These are phyloP conservation scores for Globia sparganii DNA, from an alignment of 2,888 invertebrate species.

Conservation along the genomic window DNA sequence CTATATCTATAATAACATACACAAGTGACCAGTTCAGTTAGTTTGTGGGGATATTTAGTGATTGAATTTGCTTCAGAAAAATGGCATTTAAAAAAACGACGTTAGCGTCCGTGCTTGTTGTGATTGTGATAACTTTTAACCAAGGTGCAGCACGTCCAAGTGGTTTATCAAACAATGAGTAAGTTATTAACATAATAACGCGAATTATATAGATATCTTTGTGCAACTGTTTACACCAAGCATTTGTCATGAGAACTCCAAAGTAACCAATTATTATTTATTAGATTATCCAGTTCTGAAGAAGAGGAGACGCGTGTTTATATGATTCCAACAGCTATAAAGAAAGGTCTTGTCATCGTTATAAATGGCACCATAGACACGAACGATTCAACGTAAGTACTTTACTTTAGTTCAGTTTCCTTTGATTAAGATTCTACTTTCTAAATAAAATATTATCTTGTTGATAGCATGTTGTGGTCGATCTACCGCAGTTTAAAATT, in stretches of 20 bases:
- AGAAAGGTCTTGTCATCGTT: slow-evolving; percentile 37
- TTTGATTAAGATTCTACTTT: background rate
- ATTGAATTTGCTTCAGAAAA: slow-evolving; percentile 49
- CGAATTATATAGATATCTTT: slow-evolving; percentile 1
- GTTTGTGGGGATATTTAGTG: slow-evolving; percentile 51
- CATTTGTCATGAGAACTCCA: background rate
- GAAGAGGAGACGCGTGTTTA: slow-evolving; percentile 7
- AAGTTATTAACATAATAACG: slow-evolving; percentile 41
- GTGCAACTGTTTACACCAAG: background rate
- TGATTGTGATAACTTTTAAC: slow-evolving; percentile 67
- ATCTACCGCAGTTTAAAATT: slow-evolving; percentile 6
- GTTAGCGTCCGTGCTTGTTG: slow-evolving; percentile 62
- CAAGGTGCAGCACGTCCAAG: slow-evolving; percentile 69
- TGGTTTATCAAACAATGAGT: slow-evolving; percentile 51
- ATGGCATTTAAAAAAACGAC: slow-evolving; percentile 62
- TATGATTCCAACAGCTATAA: slow-evolving; percentile 58
- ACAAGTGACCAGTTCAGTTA: slow-evolving; percentile 56
- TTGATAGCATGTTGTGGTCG: background rate
- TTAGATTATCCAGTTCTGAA: slow-evolving; percentile 49
- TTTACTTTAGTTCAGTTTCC: slow-evolving; percentile 16
- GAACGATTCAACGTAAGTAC: slow-evolving; percentile 59
- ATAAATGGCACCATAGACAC: slow-evolving; percentile 61
- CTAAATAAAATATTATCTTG: background rate
- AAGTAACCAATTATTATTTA: slow-evolving; percentile 17
- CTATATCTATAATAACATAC: slow-evolving; percentile 58